A percentile compares a stretch with the other conserved stretches of the same genome.
These are phyloP conservation scores for Macrostomum lignano DNA, from an alignment of 1,140 invertebrate species.

Conservation along the genomic window DNA sequence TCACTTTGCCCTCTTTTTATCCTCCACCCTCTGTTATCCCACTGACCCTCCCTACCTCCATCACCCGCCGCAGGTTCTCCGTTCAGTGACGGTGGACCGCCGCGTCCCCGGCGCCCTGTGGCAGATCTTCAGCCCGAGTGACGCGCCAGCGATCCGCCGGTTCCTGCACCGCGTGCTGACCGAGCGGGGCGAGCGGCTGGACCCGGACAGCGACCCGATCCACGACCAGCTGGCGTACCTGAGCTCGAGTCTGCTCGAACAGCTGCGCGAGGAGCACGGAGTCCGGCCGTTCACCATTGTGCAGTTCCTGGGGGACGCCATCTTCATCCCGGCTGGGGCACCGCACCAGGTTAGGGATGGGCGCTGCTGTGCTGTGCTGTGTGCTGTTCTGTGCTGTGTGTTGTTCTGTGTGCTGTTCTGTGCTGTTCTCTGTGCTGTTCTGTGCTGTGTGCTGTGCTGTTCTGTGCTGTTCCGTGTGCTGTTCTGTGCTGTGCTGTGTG, in stretches of 20 bases:
- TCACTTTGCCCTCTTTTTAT: too few species aligned
- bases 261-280: slow-evolving; percentile 62
- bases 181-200: slow-evolving; percentile 51
- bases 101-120: slow-evolving; percentile 68
- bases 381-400: slow-evolving; percentile 6
- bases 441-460: too few species aligned
- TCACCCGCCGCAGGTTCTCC: too few species aligned
- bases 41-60: too few species aligned
- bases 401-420: slow-evolving; percentile 6
- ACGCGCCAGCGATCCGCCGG: slow-evolving; percentile 79
- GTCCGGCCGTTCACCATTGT: slow-evolving; percentile 78
- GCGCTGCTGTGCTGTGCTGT: slow-evolving; percentile 3
- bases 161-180: slow-evolving; percentile 59
- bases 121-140: slow-evolving; percentile 76
- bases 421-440: neutral
- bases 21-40: too few species aligned
- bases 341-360: slow-evolving; percentile 50
- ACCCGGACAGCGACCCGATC: slow-evolving; percentile 72
- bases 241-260: slow-evolving; percentile 51
- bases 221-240: slow-evolving; percentile 89
- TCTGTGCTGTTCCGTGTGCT: too few species aligned
- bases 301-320: slow-evolving; percentile 74
- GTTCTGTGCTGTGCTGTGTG: too few species aligned
- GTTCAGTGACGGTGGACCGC: too few species aligned
- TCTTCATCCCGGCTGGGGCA: slow-evolving; percentile 85